phyloP scores from a whole-genome alignment of 2,113 vertebrate species.

The Eolophus roseicapilla region DNA sequence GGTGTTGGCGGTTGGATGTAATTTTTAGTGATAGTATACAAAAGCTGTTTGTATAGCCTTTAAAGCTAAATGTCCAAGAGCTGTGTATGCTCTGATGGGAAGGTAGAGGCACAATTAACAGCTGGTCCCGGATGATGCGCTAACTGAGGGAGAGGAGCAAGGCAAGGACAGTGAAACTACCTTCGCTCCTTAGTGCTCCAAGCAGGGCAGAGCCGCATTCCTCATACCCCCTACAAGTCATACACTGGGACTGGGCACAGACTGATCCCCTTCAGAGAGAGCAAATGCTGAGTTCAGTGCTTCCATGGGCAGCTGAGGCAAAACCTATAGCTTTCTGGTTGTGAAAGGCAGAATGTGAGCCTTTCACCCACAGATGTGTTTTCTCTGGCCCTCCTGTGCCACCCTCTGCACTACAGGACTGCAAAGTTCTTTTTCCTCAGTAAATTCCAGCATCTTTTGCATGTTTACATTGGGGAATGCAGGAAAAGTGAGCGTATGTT shows the following conservation, averaged over 20 bases:
- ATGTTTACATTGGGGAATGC: constrained; percentile 39
- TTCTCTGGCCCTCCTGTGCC: constrained; percentile 31
- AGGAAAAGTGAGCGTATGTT: constrained; percentile 36
- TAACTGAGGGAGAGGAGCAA: not conserved
- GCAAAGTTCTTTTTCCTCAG: constrained; percentile 25
- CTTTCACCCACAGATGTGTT: constrained; percentile 16
- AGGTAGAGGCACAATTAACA: not conserved
- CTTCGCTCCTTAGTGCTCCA: not conserved
- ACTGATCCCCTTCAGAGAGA: not conserved
- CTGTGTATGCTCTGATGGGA: not conserved
- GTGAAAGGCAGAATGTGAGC: not conserved
- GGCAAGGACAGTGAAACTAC: not conserved
- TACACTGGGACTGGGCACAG: not conserved
- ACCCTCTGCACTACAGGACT: not conserved
- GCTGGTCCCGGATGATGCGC: not conserved
- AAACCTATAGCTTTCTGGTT: not conserved
- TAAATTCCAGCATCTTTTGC: constrained; percentile 39
- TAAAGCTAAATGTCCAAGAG: not conserved
- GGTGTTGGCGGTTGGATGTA: accelerated
- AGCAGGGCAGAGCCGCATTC: not conserved
- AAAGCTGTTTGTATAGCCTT: not conserved
- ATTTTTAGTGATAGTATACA: not conserved
- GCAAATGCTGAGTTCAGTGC: not conserved
- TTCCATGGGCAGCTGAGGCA: not conserved
- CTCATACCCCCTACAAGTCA: not conserved